Base-by-base conservation (phyloP, 2,888 invertebrate species). In the Laspeyria flexula region DNA sequence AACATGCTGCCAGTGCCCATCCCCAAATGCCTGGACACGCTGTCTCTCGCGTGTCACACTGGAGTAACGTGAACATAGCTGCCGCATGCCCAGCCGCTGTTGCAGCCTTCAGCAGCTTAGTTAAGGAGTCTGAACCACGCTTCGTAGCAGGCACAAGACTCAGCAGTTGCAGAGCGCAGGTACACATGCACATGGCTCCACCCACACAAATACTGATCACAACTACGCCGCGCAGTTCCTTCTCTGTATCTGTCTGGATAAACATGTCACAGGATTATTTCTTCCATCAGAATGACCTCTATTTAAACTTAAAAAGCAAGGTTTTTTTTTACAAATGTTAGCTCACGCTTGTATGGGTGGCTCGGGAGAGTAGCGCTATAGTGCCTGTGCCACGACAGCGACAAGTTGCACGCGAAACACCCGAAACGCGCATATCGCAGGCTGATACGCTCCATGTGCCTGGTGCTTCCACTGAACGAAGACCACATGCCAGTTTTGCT, bases 1-100 rank as follows among this genome's bases (percentile, higher is more conserved):
- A 96, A 84, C 86, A 95, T 77, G 95, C 94, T 4, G 95, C 92
- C 94, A 96, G 96, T 41, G 95, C 94, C 73, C 95, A 95, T 31
- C 95, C 94, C 48, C 96, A 88, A 10, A 95, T 94, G 1, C 94
- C 91, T 0, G 84, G 81, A 16, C 89, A 89, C 0, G 89, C 90
- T 44, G 83, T 84, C 54, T 85, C 83, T 86, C 89, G 52, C 0
- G 81, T 87, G 59, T 89, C 87, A 63, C 90, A 90, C 38, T 90
- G 87, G 10, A 90, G 61, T 1, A 92, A 64, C 0, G 85, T 73
- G 15, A 91, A 60, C 63, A 89, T 77, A 0, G 91, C 90, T 10
- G 86, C 86, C 1, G 88, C 86, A 50, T 92, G 88, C 0, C 86
- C 83, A 1, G 86, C 88, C 0, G 90, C 90, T 0, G 90, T 89